Percentiles rank a stretch among this genome's conserved stretches.
Evolutionary conservation across 2,797 vertebrate genomes (phyloP).

Genomic region (Triplophysa yarkandensis): DNA sequence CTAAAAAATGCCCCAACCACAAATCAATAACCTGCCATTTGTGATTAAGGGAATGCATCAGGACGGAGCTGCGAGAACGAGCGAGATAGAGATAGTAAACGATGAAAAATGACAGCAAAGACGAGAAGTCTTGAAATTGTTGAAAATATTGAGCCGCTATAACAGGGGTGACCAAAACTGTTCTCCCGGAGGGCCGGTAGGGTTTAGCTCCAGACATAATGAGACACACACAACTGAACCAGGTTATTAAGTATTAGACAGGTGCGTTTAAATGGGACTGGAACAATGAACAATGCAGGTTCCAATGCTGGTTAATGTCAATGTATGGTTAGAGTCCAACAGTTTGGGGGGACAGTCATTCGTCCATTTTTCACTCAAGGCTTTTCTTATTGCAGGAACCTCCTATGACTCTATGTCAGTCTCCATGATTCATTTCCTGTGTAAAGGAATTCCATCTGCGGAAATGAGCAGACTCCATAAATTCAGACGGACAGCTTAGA

Average conservation of each 20-base stretch:
- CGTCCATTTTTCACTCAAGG: slow-evolving; percentile 67
- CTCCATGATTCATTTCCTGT: slow-evolving; percentile 78
- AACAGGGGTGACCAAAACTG: not conserved
- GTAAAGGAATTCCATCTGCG: slow-evolving; percentile 64
- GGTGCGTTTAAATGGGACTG: not conserved
- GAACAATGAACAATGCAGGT: no score
- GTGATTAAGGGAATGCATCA: slow-evolving; percentile 65
- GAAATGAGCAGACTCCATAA: slow-evolving; percentile 78
- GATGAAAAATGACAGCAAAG: slow-evolving; percentile 63
- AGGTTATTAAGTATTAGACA: not conserved
- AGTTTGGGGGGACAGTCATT: slow-evolving; percentile 68
- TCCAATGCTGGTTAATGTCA: no score
- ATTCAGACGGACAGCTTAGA: slow-evolving; percentile 75
- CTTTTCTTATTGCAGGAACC: slow-evolving; percentile 71
- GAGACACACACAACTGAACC: not conserved
- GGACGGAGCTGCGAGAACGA: slow-evolving; percentile 46
- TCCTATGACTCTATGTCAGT: slow-evolving; percentile 75
- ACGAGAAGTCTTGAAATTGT: not conserved
- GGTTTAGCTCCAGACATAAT: not conserved
- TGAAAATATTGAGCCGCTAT: not conserved
- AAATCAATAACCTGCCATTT: slow-evolving; percentile 55
- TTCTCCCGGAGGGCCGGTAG: not conserved
- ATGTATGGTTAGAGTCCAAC: no score
- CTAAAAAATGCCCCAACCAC: slow-evolving; percentile 47
- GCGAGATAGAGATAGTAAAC: slow-evolving; percentile 53